Base-by-base conservation (phyloP, 1,140 invertebrate species). In the Proales similis region DNA sequence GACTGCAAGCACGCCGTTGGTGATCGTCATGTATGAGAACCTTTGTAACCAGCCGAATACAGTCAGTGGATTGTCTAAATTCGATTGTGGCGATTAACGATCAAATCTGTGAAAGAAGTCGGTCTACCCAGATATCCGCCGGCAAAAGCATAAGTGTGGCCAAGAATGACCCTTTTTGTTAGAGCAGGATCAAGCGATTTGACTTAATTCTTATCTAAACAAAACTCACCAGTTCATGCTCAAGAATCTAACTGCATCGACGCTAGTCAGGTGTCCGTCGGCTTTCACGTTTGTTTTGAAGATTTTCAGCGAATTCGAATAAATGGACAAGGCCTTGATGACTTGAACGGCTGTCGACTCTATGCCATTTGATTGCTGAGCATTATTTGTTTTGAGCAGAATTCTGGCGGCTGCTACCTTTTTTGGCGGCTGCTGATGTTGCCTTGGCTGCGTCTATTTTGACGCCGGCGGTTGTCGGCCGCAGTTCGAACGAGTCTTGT, bases 1-100 rank as follows among this genome's bases (percentile, higher is more conserved):
- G 14, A 91, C 88, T 33, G 88, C 88, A 70, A 88, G 88, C 2
- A 86, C 86, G 3, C 87, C 88, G 72, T 90, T 90, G 49, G 67
- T 22, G 32, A 76, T 68, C 3, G 68, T 67, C 62, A 71, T 67
- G 39, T 69, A 70, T 36, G 64, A 67, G 47, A 64, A 69, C 30
- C 63, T 48, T 27, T 68, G 51, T 0, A 66, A 4, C 2, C 30
- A 63, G 11, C 14, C 32, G 30, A n/a, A 51, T 3, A 9, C 66
- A 48, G 6, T 65, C 2, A 11, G 38, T 26, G 4, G 14, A 42
- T 57, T 57, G 20, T 57, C 20, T n/a, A n/a, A 11, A 3, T 19
- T 14, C 7, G 1, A n/a, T n/a, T n/a, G n/a, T n/a, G n/a, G n/a
- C n/a, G n/a, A n/a, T n/a, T n/a, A n/a, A n/a, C n/a, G n/a, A n/a